These are phyloP conservation scores for Ennomos quercinarius DNA, from an alignment of 2,888 invertebrate genomes.

Conservation along the genomic window DNA sequence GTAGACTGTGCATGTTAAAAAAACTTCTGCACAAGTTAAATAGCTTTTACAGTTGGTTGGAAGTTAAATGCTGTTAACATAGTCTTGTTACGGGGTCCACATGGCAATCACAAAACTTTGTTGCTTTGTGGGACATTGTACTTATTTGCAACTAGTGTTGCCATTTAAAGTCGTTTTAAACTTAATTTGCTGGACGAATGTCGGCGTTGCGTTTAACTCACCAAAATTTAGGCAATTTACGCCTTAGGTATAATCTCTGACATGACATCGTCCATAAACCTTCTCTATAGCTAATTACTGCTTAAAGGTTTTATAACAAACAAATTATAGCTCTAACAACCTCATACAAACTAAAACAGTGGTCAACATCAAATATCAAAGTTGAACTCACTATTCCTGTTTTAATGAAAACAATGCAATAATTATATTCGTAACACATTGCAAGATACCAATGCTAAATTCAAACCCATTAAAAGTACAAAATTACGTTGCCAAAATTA, in stretches of 20 bases:
- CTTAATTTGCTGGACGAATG: slow-evolving; percentile 7
- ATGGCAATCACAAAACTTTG: slow-evolving; percentile 34
- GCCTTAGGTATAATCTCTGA: too few relatives aligned
- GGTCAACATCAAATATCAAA: too few relatives aligned
- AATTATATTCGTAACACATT: too few relatives aligned
- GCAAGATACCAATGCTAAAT: too few relatives aligned
- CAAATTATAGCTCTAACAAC: too few relatives aligned
- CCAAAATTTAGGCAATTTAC: too few relatives aligned
- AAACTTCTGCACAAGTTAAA: slow-evolving; percentile 49
- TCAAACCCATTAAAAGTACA: not conserved
- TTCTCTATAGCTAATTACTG: too few relatives aligned
- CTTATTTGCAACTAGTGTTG: slow-evolving; percentile 2
- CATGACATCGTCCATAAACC: too few relatives aligned
- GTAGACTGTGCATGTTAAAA: slow-evolving; percentile 35
- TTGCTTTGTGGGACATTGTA: slow-evolving; percentile 11
- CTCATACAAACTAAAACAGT: too few relatives aligned
- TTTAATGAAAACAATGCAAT: too few relatives aligned
- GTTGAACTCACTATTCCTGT: too few relatives aligned
- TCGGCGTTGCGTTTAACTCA: not conserved
- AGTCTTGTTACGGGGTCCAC: slow-evolving; percentile 25
- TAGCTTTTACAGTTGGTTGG: slow-evolving; percentile 44
- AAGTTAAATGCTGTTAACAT: slow-evolving; percentile 41
- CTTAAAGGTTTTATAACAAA: too few relatives aligned
- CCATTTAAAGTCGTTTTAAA: slow-evolving; percentile 5
- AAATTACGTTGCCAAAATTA: slow-evolving; percentile 3